phyloP scores from a whole-genome alignment of 2,797 vertebrate genomes.

The Danio choprae region DNA sequence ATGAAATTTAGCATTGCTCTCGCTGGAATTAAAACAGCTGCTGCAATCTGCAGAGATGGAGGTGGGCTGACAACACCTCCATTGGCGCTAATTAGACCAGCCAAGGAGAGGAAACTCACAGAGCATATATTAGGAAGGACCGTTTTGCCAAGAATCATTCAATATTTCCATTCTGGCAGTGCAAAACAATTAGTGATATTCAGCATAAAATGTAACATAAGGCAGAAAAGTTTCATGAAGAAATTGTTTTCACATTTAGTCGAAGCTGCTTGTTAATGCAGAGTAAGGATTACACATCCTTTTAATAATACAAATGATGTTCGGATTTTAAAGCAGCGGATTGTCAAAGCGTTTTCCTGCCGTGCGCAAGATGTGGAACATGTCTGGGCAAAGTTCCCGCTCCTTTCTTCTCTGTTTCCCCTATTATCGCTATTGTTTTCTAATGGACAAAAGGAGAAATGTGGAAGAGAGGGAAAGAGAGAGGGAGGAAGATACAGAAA shows the following conservation, averaged over 20 bases:
- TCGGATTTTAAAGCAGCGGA: slow-evolving; percentile 33
- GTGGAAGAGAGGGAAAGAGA: not conserved
- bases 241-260: not conserved
- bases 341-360: slow-evolving; percentile 45
- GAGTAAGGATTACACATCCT: slow-evolving; percentile 21
- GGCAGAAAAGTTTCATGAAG: slow-evolving; percentile 1
- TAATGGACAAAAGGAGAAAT: slow-evolving; percentile 36
- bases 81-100: slow-evolving; percentile 65
- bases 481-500: not conserved
- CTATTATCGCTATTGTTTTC: slow-evolving; percentile 34
- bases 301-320: slow-evolving; percentile 34
- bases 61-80: slow-evolving; percentile 65
- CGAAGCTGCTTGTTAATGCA: slow-evolving; percentile 25
- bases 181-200: slow-evolving; percentile 55
- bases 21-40: slow-evolving; percentile 63
- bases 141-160: slow-evolving; percentile 49
- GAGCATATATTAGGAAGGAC: slow-evolving; percentile 55
- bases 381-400: slow-evolving; percentile 47
- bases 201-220: slow-evolving; percentile 45
- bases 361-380: slow-evolving; percentile 36
- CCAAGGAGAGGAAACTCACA: slow-evolving; percentile 58
- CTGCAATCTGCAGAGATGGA: slow-evolving; percentile 55
- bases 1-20: slow-evolving; percentile 60
- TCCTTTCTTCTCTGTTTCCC: slow-evolving; percentile 27
- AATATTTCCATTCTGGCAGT: slow-evolving; percentile 47